A percentile compares a stretch with the other conserved stretches of the same genome.
Conservation (phyloP, 2,888 invertebrate genomes). For the Amphipoea oculea region DNA sequence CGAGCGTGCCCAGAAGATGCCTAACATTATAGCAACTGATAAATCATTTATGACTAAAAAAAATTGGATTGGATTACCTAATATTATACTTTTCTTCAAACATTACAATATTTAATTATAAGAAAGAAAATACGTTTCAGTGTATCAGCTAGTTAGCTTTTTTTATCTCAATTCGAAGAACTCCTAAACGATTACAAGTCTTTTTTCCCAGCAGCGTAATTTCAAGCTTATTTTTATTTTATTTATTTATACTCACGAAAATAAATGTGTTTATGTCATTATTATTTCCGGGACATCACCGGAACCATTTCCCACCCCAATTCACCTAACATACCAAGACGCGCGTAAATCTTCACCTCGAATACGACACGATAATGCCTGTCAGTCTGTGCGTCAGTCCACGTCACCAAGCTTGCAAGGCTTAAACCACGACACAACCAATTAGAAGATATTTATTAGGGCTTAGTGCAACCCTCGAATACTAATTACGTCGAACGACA, state of each 20-base stretch:
- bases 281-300: not conserved
- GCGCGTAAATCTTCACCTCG: conserved; percentile 47
- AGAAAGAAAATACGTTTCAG: no score
- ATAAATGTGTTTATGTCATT: not conserved
- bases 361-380: conserved; percentile 52
- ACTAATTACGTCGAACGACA: conserved; percentile 62
- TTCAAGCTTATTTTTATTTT: not conserved
- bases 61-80: not conserved
- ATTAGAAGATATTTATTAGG: conserved; percentile 82
- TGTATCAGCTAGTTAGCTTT: not conserved
- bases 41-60: no score
- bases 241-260: no score
- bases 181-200: not conserved
- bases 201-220: not conserved
- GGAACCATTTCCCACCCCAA: not conserved
- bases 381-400: conserved; percentile 61
- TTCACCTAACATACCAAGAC: not conserved
- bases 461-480: conserved; percentile 68
- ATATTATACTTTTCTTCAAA: not conserved
- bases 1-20: no score
- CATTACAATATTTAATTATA: not conserved
- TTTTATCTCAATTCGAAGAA: not conserved
- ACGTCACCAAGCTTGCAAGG: conserved; percentile 70
- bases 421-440: conserved; percentile 77
- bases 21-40: no score